These are phyloP conservation scores for Molanna angustata DNA, from an alignment of 2,888 invertebrate genomes.

Conservation along the genomic window DNA sequence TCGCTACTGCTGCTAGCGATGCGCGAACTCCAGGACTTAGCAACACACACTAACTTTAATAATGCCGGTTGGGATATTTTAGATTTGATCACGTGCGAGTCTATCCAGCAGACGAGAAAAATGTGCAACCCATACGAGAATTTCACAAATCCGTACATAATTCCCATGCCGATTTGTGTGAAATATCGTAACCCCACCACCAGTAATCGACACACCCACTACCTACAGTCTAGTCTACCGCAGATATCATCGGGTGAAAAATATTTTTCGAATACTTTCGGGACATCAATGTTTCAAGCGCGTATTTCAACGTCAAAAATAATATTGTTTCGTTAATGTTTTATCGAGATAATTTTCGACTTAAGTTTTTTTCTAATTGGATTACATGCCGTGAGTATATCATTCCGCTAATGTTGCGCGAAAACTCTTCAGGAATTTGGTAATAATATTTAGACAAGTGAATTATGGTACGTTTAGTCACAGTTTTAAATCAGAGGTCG, in stretches of 20 bases:
- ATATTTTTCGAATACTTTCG: background rate
- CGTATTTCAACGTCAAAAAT: constrained; percentile 7
- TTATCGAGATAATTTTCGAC: constrained; percentile 15
- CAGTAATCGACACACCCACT: too few species aligned
- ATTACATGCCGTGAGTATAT: constrained; percentile 10
- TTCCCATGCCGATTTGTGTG: too few species aligned
- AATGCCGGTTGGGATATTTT: constrained; percentile 11
- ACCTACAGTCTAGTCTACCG: too few species aligned
- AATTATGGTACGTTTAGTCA: constrained; percentile 14
- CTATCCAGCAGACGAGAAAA: constrained; percentile 12
- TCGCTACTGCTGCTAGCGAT: too few species aligned
- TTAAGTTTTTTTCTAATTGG: constrained; percentile 15
- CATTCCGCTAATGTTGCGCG: background rate
- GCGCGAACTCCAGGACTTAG: constrained; percentile 6
- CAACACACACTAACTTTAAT: constrained; percentile 6
- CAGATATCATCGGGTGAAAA: too few species aligned
- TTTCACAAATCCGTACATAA: too few species aligned
- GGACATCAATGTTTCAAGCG: constrained; percentile 13
- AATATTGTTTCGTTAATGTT: constrained; percentile 12
- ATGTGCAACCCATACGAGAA: too few species aligned
- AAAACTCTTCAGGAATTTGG: constrained; percentile 4
- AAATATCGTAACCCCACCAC: too few species aligned
- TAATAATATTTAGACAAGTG: constrained; percentile 6
- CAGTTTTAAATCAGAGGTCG: too few species aligned
- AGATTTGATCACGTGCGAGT: constrained; percentile 12